Base-by-base conservation (phyloP, 2,888 invertebrate species). In the Cantharis flavilabris region DNA sequence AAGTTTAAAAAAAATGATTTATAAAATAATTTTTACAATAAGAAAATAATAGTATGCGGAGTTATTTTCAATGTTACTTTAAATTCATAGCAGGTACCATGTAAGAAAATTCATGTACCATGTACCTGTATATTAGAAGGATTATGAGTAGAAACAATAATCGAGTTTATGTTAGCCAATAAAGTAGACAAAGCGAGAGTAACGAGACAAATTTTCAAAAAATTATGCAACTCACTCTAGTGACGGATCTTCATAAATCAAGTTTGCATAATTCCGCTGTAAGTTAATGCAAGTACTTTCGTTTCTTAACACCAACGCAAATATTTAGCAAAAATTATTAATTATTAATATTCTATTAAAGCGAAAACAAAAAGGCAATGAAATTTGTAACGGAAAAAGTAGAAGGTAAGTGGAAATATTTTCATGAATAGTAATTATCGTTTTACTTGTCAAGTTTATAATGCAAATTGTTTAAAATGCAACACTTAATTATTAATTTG, bases 401-500 rank as follows among this genome's bases (percentile, higher is more conserved):
- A 62, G 71, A 63, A 75, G 71, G 71, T 71, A 71, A 67, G 69
- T 23, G 72, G 23, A 71, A 75, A 67, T 69, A 33, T 72, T 63
- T 28, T 49, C 11, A 62, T 14, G 30, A 71, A 76, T 72, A 76
- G 63, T 18, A 49, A 49, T 49, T 76, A 76, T 72, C 79, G 72
- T 75, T 72, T 72, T 64, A 63, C 70, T 26, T 77, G 76, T 71
- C 79, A 75, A 71, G 71, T 70, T 70, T 65, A 72, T 62, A 73
- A 78, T 78, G 76, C 73, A 72, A 78, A 73, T 78, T 30, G 71
- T 76, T 72, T 72, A 23, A 67, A 67, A 64, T 75, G 75, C 75
- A 75, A 75, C 70, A 75, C 75, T 33, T 71, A 73, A 75, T 81
- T 63, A 72, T 76, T 72, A 69, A 72, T 63, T 79, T 82, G 82